Conservation (phyloP, 2,113 vertebrate species). For the Salvelinus alpinus region DNA sequence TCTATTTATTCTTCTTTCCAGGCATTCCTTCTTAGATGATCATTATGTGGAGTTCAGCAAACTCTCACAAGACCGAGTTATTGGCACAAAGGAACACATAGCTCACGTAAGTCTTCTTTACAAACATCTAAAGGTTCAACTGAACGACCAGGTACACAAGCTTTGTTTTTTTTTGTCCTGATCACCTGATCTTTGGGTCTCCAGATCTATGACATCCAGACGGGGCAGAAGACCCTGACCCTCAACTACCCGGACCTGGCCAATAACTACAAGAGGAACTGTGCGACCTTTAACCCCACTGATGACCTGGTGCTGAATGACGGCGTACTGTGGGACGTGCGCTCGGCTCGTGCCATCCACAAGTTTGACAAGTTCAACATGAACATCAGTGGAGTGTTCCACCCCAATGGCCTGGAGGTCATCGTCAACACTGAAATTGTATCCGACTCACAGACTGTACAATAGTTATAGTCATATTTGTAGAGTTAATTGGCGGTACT, state of each 20-base stretch:
- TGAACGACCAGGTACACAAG: neutral
- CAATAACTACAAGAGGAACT: conserved; percentile 99
- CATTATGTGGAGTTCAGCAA: conserved; percentile 99
- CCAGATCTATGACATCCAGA: conserved; percentile 99
- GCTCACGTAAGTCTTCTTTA: conserved; percentile 82
- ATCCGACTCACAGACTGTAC: conserved; percentile 74
- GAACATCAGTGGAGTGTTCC: conserved; percentile 99
- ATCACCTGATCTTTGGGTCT: too few species aligned
- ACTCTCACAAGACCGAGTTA: conserved; percentile 96
- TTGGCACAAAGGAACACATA: conserved; percentile 95
- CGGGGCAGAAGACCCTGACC: conserved; percentile 94
- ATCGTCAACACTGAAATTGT: conserved; percentile 99
- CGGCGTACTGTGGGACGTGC: conserved; percentile 97
- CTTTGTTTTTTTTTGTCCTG: neutral
- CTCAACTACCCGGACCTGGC: conserved; percentile 98
- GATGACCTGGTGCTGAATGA: conserved; percentile 98
- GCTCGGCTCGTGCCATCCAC: conserved; percentile 95
- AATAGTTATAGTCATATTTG: neutral
- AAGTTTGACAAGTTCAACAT: conserved; percentile 99
- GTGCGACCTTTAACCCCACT: conserved; percentile 97
- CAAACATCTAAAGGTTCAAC: neutral
- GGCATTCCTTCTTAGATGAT: conserved; percentile 97
- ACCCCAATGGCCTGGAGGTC: conserved; percentile 94
- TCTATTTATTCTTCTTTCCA: conserved; percentile 52
- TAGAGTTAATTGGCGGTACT: too few species aligned